Percentiles rank a stretch among this genome's conserved stretches.
These are phyloP conservation scores for Whitmania pigra DNA, from an alignment of 1,140 invertebrate species.

Conservation along the genomic window DNA sequence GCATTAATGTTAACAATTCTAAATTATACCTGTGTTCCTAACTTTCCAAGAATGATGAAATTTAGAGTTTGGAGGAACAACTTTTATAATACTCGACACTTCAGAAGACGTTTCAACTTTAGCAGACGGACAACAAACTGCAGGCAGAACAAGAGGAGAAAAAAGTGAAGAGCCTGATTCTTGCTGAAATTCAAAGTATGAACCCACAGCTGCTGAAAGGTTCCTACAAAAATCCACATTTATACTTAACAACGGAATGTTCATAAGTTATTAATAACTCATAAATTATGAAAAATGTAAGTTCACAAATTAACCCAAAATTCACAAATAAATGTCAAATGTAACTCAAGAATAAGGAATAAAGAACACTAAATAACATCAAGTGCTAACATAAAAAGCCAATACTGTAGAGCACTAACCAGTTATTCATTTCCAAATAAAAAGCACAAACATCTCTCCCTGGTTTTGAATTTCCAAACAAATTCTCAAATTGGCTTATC, in stretches of 20 bases:
- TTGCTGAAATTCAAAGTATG: constrained; percentile 17
- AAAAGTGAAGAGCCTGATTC: background rate
- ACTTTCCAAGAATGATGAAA: constrained; percentile 13
- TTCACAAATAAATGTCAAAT: background rate
- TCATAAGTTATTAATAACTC: no score
- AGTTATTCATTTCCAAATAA: constrained; percentile 19
- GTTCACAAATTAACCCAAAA: background rate
- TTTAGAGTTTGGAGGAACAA: constrained; percentile 7
- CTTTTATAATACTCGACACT: background rate
- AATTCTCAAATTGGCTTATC: constrained; percentile 8
- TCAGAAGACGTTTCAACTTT: constrained; percentile 8
- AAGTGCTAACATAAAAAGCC: background rate
- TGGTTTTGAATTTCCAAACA: constrained; percentile 1
- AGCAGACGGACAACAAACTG: constrained; percentile 6
- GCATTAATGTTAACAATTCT: no score
- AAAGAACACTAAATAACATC: background rate
- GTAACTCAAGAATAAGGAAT: background rate
- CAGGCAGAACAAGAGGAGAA: no score
- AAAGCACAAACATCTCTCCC: constrained; percentile 17
- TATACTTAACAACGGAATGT: no score
- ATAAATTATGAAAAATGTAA: background rate
- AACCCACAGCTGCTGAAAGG: constrained; percentile 11
- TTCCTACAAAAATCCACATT: constrained; percentile 5
- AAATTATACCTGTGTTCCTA: constrained; percentile 4
- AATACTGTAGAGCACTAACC: background rate